These are phyloP conservation scores for Bradypodion ventrale DNA, from an alignment of 2,797 vertebrate genomes.

Conservation along the genomic window DNA sequence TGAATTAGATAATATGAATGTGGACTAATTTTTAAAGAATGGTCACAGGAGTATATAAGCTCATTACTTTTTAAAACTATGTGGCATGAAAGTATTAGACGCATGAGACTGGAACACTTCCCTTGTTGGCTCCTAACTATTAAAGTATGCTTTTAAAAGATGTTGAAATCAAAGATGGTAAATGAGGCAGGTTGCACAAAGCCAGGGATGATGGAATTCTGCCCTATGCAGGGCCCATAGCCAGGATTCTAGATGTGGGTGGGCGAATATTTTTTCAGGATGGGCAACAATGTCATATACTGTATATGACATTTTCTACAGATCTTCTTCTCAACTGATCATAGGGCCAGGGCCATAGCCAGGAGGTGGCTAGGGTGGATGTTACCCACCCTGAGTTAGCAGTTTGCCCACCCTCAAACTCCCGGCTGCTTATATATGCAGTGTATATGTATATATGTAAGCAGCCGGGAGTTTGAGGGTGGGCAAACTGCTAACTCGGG, in stretches of 20 bases:
- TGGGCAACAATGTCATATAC: too few species aligned
- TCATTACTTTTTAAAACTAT: constrained; percentile 10
- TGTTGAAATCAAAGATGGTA: not conserved
- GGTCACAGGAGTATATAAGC: constrained; percentile 3
- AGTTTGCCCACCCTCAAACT: too few species aligned
- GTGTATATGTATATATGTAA: too few species aligned
- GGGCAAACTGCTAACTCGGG: too few species aligned
- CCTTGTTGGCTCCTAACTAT: not conserved
- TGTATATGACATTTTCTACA: not conserved
- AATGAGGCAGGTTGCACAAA: not conserved
- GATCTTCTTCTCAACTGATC: not conserved
- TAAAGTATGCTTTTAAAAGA: not conserved
- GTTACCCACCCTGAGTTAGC: too few species aligned
- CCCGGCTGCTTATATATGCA: too few species aligned
- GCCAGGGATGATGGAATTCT: not conserved
- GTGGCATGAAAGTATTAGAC: not conserved
- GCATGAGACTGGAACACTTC: not conserved
- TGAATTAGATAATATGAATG: not conserved
- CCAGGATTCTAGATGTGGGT: too few species aligned
- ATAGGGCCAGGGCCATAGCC: too few species aligned
- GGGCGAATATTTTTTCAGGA: too few species aligned
- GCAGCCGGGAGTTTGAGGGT: too few species aligned
- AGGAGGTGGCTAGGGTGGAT: too few species aligned
- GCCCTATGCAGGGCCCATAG: too few species aligned
- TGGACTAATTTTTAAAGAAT: not conserved